phyloP scores from a whole-genome alignment of 2,888 invertebrate species.

The Erebia ligea region DNA sequence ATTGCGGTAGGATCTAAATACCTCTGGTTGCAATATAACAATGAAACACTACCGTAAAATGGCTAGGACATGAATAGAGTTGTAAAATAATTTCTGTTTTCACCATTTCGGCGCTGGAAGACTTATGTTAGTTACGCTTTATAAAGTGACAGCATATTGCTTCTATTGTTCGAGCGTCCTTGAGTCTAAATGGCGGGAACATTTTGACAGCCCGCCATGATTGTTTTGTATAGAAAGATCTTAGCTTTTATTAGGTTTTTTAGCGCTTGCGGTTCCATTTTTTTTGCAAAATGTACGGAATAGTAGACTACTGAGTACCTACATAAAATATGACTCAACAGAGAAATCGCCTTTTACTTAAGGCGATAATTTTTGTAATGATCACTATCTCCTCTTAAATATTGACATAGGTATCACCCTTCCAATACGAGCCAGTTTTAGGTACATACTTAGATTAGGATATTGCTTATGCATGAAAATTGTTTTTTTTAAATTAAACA shows the following conservation, averaged over 20 bases:
- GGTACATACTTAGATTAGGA: too few species aligned
- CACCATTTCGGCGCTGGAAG: constrained; percentile 18
- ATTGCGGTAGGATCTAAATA: constrained; percentile 31
- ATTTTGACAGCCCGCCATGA: constrained; percentile 14
- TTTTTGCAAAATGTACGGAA: not conserved
- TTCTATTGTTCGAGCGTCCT: constrained; percentile 12
- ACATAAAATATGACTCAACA: not conserved
- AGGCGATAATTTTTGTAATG: too few species aligned
- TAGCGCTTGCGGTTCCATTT: constrained; percentile 2
- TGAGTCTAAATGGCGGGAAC: constrained; percentile 25
- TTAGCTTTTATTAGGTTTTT: not conserved
- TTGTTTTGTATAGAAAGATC: constrained; percentile 9
- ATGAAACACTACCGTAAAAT: constrained; percentile 33
- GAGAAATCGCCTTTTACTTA: too few species aligned
- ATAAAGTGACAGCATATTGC: constrained; percentile 25
- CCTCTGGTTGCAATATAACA: constrained; percentile 29
- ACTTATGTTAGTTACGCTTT: constrained; percentile 29
- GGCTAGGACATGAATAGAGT: constrained; percentile 20
- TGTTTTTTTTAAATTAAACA: too few species aligned
- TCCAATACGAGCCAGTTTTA: too few species aligned
- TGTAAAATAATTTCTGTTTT: constrained; percentile 30
- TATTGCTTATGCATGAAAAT: too few species aligned
- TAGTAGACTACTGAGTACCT: too few species aligned
- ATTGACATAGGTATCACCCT: too few species aligned
- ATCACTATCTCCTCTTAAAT: too few species aligned